Percentiles rank a stretch among this genome's conserved stretches.
Evolutionary conservation across 2,888 invertebrate genomes (phyloP).

Genomic region (Drosophila niveifrons): DNA sequence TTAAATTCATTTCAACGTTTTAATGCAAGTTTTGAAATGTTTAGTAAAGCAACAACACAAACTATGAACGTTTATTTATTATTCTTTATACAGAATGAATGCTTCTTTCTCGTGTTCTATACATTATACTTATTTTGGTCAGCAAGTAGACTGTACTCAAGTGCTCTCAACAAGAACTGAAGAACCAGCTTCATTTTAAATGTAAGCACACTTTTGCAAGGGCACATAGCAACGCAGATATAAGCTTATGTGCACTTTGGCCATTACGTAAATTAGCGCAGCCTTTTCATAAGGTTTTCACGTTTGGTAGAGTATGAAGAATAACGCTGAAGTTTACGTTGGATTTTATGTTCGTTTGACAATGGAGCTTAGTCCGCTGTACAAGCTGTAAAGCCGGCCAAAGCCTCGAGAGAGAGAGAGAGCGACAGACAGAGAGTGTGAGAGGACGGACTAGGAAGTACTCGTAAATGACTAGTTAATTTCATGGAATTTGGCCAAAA

Average conservation of each 20-base stretch:
- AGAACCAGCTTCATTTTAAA: neutral
- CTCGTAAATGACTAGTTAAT: constrained; percentile 51
- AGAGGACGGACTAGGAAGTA: neutral
- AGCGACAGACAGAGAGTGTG: neutral
- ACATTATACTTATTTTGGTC: too few species aligned
- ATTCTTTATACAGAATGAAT: too few species aligned
- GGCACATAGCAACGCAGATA: too few species aligned
- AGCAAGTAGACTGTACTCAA: neutral
- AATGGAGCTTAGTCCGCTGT: constrained; percentile 13
- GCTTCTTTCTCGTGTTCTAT: too few species aligned
- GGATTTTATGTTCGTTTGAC: constrained; percentile 32
- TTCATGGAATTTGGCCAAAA: constrained; percentile 38
- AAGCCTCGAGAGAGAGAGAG: neutral
- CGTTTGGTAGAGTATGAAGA: constrained; percentile 25
- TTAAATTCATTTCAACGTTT: too few species aligned
- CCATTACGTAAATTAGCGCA: neutral
- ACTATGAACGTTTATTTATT: too few species aligned
- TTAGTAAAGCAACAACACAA: too few species aligned
- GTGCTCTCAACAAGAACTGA: too few species aligned
- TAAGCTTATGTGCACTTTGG: neutral
- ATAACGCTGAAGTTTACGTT: constrained; percentile 17
- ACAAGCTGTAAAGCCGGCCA: constrained; percentile 44
- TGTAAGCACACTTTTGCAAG: neutral
- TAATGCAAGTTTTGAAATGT: too few species aligned
- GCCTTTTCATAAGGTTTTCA: neutral